phyloP scores from a whole-genome alignment of 2,888 invertebrate genomes.

The Acanthosoma haemorrhoidale region DNA sequence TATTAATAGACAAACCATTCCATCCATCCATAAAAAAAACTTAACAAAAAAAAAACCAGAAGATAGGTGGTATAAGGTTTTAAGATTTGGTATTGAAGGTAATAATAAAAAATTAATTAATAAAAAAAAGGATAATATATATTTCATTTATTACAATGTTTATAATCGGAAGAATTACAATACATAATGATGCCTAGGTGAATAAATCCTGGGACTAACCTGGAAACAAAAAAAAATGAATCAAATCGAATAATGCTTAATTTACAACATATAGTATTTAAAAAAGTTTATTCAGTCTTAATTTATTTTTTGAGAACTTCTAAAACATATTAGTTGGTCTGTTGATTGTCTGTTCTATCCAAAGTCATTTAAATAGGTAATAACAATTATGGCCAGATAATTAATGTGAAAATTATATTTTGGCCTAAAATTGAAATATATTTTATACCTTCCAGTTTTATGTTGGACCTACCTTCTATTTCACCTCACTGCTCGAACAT shows the following conservation, averaged over 20 bases:
- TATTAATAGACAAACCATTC: too few species aligned
- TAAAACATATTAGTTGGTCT: neutral
- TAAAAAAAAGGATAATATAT: neutral
- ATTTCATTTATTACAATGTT: neutral
- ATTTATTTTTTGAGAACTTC: too few species aligned
- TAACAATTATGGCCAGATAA: neutral
- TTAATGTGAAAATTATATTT: neutral
- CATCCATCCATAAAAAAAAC: too few species aligned
- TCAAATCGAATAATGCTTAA: neutral
- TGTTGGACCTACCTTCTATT: slow-evolving; percentile 14
- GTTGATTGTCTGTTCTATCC: neutral
- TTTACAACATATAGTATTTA: neutral
- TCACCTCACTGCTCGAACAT: slow-evolving; percentile 6
- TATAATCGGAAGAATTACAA: neutral
- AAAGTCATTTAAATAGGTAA: neutral
- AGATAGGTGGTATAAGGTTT: too few species aligned
- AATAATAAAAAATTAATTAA: neutral
- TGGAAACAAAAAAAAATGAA: neutral
- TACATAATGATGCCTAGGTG: slow-evolving; percentile 6
- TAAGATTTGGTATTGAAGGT: too few species aligned
- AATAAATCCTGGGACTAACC: slow-evolving; percentile 1
- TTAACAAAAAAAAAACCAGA: too few species aligned
- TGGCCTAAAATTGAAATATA: slow-evolving; percentile 6
- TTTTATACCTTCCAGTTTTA: slow-evolving; percentile 15
- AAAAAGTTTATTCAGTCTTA: neutral